Conservation (phyloP, 2,888 invertebrate species). For the Agonopterix heracliana region DNA sequence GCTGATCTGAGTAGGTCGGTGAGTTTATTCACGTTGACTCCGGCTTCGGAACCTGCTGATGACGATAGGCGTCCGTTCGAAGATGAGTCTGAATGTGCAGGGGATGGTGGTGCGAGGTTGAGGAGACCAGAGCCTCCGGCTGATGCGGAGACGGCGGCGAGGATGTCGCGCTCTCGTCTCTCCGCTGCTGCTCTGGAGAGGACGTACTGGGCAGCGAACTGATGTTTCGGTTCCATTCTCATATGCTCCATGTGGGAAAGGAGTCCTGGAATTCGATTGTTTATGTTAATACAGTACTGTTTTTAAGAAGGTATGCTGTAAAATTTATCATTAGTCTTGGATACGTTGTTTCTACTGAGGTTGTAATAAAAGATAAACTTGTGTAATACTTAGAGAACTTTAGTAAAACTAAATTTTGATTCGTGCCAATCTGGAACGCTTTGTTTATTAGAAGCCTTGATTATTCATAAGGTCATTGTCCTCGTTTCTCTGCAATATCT, state of each 20-base stretch:
- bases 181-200: conserved; percentile 93
- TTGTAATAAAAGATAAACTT: no score
- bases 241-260: conserved; percentile 97
- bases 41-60: conserved; percentile 86
- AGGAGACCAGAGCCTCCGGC: conserved; percentile 79
- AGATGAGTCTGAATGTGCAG: conserved; percentile 90
- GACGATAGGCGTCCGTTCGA: conserved; percentile 89
- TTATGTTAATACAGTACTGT: neutral
- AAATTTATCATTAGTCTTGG: neutral
- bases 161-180: conserved; percentile 88
- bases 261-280: conserved; percentile 79
- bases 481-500: no score
- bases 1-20: conserved; percentile 76
- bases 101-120: conserved; percentile 87
- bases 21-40: conserved; percentile 77
- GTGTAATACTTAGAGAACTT: no score
- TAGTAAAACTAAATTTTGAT: no score
- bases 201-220: conserved; percentile 96
- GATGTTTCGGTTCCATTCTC: conserved; percentile 97
- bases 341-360: neutral
- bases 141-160: conserved; percentile 80
- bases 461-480: no score
- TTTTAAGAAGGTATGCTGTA: conserved; percentile 1
- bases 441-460: no score
- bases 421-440: no score